phyloP scores from a whole-genome alignment of 2,113 vertebrate genomes.

The Nycticorax nycticorax region DNA sequence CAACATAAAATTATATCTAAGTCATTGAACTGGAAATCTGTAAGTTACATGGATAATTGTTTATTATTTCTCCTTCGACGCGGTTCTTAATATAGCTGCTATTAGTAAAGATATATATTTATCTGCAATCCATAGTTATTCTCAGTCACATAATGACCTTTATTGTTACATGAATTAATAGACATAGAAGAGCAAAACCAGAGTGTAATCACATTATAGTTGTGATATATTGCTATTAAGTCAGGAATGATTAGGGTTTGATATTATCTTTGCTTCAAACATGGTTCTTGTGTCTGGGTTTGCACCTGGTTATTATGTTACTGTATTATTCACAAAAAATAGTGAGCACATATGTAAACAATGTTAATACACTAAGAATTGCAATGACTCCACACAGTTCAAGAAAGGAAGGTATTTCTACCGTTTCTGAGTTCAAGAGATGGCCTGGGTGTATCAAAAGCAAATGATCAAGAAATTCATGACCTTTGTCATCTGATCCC shows the following conservation, averaged over 20 bases:
- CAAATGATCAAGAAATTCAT: neutral
- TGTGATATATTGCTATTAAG: neutral
- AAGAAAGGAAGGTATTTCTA: neutral
- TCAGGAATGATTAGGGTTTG: neutral
- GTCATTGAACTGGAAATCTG: neutral
- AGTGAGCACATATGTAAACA: neutral
- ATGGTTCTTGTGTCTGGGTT: neutral
- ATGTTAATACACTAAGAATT: neutral
- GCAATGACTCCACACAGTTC: neutral
- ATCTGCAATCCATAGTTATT: neutral
- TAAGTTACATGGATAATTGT: neutral
- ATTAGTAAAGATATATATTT: neutral
- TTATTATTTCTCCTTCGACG: neutral
- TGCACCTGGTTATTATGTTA: neutral
- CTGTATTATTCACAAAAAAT: neutral
- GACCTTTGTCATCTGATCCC: neutral
- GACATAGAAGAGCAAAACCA: neutral
- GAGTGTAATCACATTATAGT: neutral
- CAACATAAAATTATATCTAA: neutral
- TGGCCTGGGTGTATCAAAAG: neutral
- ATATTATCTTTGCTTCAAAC: neutral
- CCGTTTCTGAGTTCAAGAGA: neutral
- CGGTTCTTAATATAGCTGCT: neutral
- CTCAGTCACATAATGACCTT: neutral
- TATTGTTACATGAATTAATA: neutral